Conservation (phyloP, 2,888 invertebrate species). For the Salticus scenicus region DNA sequence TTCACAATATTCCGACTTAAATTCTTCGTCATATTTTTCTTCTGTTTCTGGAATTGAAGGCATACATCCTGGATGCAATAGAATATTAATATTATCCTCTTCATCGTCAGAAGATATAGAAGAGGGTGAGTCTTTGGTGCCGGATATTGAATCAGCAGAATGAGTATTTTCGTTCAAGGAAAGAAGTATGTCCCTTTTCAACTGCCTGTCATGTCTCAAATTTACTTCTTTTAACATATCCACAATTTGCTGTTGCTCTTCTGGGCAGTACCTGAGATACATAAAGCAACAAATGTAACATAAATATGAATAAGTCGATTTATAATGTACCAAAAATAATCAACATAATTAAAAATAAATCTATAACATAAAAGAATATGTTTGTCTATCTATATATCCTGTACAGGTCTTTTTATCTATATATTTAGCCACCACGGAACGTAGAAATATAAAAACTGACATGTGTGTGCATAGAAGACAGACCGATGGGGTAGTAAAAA, state of each 20-base stretch:
- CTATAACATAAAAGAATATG: too few relatives aligned
- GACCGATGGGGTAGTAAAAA: too few relatives aligned
- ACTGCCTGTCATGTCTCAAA: constrained; percentile 45
- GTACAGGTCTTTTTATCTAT: too few relatives aligned
- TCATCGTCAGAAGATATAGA: constrained; percentile 30
- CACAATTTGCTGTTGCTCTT: constrained; percentile 49
- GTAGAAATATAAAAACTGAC: too few relatives aligned
- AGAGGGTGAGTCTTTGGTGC: constrained; percentile 10
- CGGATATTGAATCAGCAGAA: constrained; percentile 13
- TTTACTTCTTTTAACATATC: constrained; percentile 43
- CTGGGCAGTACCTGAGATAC: constrained; percentile 29
- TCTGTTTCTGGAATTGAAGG: background rate
- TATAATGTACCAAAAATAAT: too few relatives aligned
- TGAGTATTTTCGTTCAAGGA: background rate
- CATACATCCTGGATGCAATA: constrained; percentile 4
- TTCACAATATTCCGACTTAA: constrained; percentile 5
- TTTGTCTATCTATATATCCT: too few relatives aligned
- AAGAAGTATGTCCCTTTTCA: constrained; percentile 22
- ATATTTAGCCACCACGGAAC: too few relatives aligned
- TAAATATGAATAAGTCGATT: too few relatives aligned
- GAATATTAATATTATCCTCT: constrained; percentile 31
- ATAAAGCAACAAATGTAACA: background rate
- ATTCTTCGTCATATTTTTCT: background rate
- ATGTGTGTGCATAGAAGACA: too few relatives aligned
- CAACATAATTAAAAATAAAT: too few relatives aligned